These are phyloP conservation scores for Agrotis clavis DNA, from an alignment of 2,888 invertebrate species.

Conservation along the genomic window DNA sequence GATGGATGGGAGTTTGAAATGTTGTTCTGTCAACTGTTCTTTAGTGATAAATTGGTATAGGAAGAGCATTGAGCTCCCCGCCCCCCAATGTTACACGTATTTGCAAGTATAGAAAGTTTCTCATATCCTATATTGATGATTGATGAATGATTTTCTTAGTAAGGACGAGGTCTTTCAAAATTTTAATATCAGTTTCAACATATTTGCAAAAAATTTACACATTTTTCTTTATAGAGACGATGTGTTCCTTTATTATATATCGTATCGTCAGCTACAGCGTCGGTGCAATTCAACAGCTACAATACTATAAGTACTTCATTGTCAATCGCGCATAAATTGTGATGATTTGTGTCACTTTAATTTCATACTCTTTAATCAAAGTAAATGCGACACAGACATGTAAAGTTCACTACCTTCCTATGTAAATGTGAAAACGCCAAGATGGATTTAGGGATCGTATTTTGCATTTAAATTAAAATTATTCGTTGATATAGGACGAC, in stretches of 20 bases:
- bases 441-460: conserved; percentile 40
- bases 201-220: no score
- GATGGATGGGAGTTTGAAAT: not conserved
- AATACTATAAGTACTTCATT: no score
- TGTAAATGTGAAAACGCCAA: conserved; percentile 32
- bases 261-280: no score
- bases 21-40: not conserved
- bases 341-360: not conserved
- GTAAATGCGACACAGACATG: not conserved
- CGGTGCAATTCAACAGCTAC: no score
- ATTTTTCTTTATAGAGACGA: no score
- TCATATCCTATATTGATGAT: not conserved
- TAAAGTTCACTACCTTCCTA: conserved; percentile 25
- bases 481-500: conserved; percentile 31
- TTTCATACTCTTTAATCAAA: conserved; percentile 19
- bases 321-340: no score
- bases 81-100: not conserved
- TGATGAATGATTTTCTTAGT: not conserved
- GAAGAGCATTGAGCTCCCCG: not conserved
- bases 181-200: no score
- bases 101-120: no score
- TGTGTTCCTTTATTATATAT: no score
- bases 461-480: conserved; percentile 64
- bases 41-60: not conserved
- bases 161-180: not conserved